Evolutionary conservation across 1,140 invertebrate genomes (phyloP), one percentile per base, ranked within the genome.

Genomic region (Dreissena rostriformis): DNA sequence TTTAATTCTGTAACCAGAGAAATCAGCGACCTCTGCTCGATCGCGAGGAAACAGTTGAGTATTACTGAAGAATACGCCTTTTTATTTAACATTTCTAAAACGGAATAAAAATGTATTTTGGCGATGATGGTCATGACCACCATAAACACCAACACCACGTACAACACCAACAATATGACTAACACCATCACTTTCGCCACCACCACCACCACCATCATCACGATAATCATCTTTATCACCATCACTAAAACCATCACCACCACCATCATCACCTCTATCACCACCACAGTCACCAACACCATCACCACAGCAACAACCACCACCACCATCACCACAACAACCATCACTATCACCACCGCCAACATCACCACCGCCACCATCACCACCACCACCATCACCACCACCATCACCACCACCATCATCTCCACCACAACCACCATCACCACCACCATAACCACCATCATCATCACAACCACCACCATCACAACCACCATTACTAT

Each of bases 81-180:
- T n/a, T n/a, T n/a, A n/a, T n/a, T n/a, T n/a, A n/a, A n/a, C n/a
- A n/a, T n/a, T n/a, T n/a, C n/a, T n/a, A n/a, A n/a, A n/a, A n/a
- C n/a, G n/a, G n/a, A n/a, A n/a, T n/a, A n/a, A n/a, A n/a, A n/a
- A n/a, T n/a, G n/a, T n/a, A n/a, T n/a, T n/a, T n/a, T n/a, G n/a
- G n/a, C n/a, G n/a, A n/a, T n/a, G n/a, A n/a, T n/a, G n/a, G n/a
- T 49, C 51, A 73, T 49, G 7, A 73, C 49, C 39, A 73, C 71
- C 39, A 73, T 49, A 6, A 73, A 8, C 19, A 53, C 49, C 22
- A 53, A 15, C 71, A 53, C 71, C n/a, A 73, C 28, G 7, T 8
- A 15, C 39, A 73, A 6, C 29, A 73, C 71, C 26, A 73, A 15
- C 10, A 72, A 10, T 49, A 22, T 39, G 14, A 51, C 51, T 8